Percentiles rank a stretch among this genome's conserved stretches.
Evolutionary conservation across 2,888 invertebrate genomes (phyloP).

Genomic region (Ferdinandea cuprea): DNA sequence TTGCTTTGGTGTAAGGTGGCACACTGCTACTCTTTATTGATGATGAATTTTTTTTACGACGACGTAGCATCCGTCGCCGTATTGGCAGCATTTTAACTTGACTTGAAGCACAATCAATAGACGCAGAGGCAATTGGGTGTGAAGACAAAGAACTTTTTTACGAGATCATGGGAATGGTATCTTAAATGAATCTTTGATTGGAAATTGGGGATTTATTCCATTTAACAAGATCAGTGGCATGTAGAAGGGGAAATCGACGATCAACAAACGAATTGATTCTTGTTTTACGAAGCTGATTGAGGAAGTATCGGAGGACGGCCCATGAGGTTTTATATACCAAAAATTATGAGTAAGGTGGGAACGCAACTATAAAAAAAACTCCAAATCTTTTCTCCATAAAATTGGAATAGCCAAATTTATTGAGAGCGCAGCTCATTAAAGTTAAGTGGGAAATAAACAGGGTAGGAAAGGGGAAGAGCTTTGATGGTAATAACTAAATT

Average conservation of each 20-base stretch:
- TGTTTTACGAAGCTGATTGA: slow-evolving; percentile 25
- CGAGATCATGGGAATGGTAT: slow-evolving; percentile 58
- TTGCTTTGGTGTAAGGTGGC: slow-evolving; percentile 11
- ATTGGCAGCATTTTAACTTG: no score
- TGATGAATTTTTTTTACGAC: slow-evolving; percentile 44
- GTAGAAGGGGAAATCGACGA: not conserved
- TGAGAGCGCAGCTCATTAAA: not conserved
- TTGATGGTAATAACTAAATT: not conserved
- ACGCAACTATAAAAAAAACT: not conserved
- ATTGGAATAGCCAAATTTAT: not conserved
- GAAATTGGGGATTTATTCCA: slow-evolving; percentile 10
- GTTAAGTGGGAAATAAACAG: slow-evolving; percentile 8
- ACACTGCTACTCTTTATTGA: slow-evolving; percentile 6
- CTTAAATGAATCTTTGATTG: slow-evolving; percentile 47
- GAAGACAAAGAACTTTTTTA: slow-evolving; percentile 53
- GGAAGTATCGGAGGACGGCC: not conserved
- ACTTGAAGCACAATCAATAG: no score
- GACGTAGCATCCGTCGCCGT: not conserved
- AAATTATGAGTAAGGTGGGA: no score
- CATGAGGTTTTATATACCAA: slow-evolving; percentile 8
- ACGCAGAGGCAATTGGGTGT: slow-evolving; percentile 44
- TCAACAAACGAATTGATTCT: slow-evolving; percentile 55
- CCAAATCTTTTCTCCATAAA: not conserved
- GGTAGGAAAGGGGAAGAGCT: no score
- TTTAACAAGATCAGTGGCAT: slow-evolving; percentile 3